Conservation (phyloP, 2,113 vertebrate species). For the Enhydra lutris region DNA sequence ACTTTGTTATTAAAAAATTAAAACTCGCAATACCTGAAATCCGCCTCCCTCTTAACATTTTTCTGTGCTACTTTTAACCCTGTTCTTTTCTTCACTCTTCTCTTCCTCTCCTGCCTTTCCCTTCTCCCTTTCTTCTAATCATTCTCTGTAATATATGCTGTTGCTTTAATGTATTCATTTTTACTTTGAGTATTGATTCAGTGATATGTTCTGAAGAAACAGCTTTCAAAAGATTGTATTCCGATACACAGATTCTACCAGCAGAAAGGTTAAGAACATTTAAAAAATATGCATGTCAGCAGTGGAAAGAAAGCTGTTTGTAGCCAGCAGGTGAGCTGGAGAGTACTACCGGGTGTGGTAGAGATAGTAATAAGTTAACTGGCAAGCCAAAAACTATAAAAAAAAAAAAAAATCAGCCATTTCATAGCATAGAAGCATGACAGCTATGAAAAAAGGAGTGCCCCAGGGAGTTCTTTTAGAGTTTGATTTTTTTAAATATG, state of each 20-base stretch:
- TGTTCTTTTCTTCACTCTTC: not conserved
- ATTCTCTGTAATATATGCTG: conserved; percentile 56
- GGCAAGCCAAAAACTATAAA: conserved; percentile 84
- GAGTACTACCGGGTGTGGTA: conserved; percentile 88
- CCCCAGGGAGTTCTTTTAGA: conserved; percentile 91
- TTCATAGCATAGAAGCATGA: conserved; percentile 93
- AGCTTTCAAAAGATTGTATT: conserved; percentile 64
- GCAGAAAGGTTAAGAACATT: conserved; percentile 62
- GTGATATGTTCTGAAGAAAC: conserved; percentile 64
- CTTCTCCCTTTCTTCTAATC: conserved; percentile 69
- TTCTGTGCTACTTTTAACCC: not conserved
- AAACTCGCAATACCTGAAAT: conserved; percentile 50
- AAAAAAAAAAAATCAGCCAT: conserved; percentile 82
- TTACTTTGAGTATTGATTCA: conserved; percentile 62
- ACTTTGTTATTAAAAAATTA: conserved; percentile 79
- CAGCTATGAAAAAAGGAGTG: conserved; percentile 95
- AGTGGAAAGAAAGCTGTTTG: conserved; percentile 74
- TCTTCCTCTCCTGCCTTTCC: not conserved
- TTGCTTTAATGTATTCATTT: conserved; percentile 65
- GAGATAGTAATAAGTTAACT: conserved; percentile 91
- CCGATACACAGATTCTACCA: conserved; percentile 49
- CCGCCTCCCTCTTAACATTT: not conserved
- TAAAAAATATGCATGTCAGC: conserved; percentile 72
- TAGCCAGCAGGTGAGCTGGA: conserved; percentile 88
- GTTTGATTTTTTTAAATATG: conserved; percentile 90